phyloP scores from a whole-genome alignment of 2,888 invertebrate genomes.

The Epinotia demarniana region DNA sequence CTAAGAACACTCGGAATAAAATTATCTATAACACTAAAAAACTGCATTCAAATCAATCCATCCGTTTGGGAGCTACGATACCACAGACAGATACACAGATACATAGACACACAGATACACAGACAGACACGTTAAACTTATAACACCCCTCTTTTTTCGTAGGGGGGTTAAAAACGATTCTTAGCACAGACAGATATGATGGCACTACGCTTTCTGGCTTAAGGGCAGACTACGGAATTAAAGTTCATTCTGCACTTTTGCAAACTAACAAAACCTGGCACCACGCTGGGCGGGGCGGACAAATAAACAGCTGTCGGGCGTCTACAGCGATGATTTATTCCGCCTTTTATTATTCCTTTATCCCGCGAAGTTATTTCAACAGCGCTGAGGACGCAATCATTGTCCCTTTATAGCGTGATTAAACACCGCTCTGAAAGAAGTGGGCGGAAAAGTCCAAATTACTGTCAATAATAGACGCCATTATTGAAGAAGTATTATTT shows the following conservation, averaged over 20 bases:
- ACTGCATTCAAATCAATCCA: too few relatives aligned
- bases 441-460: constrained; percentile 47
- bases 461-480: constrained; percentile 54
- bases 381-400: constrained; percentile 29
- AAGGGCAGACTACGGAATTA: background rate
- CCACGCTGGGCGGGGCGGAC: background rate
- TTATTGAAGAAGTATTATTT: constrained; percentile 55
- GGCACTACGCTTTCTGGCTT: background rate
- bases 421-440: constrained; percentile 22
- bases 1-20: too few relatives aligned
- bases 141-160: too few relatives aligned
- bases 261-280: constrained; percentile 5
- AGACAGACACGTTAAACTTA: too few relatives aligned
- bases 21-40: too few relatives aligned
- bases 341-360: constrained; percentile 34
- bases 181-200: background rate
- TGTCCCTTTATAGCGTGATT: constrained; percentile 38
- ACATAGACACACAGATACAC: too few relatives aligned
- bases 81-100: too few relatives aligned
- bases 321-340: constrained; percentile 25
- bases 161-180: too few relatives aligned
- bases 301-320: background rate
- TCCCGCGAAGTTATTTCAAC: constrained; percentile 11
- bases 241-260: background rate
- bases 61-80: too few relatives aligned